Evolutionary conservation across 1,140 invertebrate species (phyloP), one percentile per base, ranked within the genome.

Genomic region (Mya arenaria): DNA sequence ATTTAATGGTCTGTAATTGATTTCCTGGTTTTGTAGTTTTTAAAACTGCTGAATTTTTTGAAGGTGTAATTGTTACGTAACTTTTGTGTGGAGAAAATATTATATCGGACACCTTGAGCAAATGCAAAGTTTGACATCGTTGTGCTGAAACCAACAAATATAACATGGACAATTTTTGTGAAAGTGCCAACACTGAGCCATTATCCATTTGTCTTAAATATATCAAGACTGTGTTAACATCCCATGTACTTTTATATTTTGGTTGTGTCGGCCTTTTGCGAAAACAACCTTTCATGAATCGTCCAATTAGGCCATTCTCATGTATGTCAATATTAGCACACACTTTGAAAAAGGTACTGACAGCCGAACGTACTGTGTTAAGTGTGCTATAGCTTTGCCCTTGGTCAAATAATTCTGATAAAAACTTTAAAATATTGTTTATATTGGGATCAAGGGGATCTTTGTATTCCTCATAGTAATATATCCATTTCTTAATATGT

Each of bases 91-190:
- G n/a, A 8, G 6, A 8, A 28, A 58, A 58, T 58, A 5, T 58
- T n/a, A 58, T 58, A 28, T 58, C 55, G n/a, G n/a, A 28, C n/a
- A 58, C 55, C n/a, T 58, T 58, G 6, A 58, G n/a, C n/a, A 58
- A 58, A 58, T 58, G 55, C 30, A 58, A n/a, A n/a, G 55, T 58
- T 58, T 58, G 55, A 58, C 55, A 58, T 58, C 55, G n/a, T n/a
- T n/a, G n/a, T n/a, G n/a, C n/a, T n/a, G n/a, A n/a, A n/a, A n/a
- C n/a, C n/a, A n/a, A n/a, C 30, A 58, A 28, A n/a, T 23, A 58
- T n/a, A 58, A 58, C n/a, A 58, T 58, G 55, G 8, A 58, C 55
- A 58, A 58, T 58, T 58, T 58, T 8, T 58, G 55, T 58, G 55
- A 58, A n/a, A 58, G 55, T 28, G n/a, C n/a, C n/a, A 58, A 28